Percentiles rank a stretch among this genome's conserved stretches.
These are phyloP conservation scores for Sciurus vulgaris DNA, from an alignment of 2,797 vertebrate genomes.

Conservation along the genomic window DNA sequence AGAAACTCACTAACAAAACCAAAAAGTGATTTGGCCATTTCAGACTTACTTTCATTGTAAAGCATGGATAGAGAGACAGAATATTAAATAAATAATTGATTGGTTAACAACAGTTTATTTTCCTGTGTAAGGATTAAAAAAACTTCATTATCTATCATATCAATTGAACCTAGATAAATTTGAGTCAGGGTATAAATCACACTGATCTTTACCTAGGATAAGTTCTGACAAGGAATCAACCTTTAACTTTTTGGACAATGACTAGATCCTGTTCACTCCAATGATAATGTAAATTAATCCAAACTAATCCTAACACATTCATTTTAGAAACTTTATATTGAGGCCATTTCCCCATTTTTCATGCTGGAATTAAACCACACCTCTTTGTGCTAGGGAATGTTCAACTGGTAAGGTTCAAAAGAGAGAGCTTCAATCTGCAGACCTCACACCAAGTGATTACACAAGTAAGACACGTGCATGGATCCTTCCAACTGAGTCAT, in stretches of 20 bases:
- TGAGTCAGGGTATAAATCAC: conserved; percentile 55
- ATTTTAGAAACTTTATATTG: conserved; percentile 60
- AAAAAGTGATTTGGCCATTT: background rate
- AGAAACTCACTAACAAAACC: background rate
- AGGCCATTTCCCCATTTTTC: conserved; percentile 59
- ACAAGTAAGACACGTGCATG: conserved; percentile 67
- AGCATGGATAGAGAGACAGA: background rate
- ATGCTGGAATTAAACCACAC: conserved; percentile 69
- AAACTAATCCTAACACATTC: conserved; percentile 49
- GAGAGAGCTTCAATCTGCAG: conserved; percentile 64
- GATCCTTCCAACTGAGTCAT: conserved; percentile 50
- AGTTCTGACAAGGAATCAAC: background rate
- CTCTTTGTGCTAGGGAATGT: conserved; percentile 72
- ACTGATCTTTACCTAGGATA: conserved; percentile 37
- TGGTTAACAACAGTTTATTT: background rate
- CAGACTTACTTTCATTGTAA: background rate
- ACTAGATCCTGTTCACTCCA: background rate
- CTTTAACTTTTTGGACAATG: conserved; percentile 61
- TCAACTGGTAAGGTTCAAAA: conserved; percentile 61
- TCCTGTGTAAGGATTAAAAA: too few species aligned
- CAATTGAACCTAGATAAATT: background rate
- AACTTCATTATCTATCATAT: background rate
- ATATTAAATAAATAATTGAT: background rate
- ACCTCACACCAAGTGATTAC: conserved; percentile 84
- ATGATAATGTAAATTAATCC: conserved; percentile 52